Evolutionary conservation across 2,888 invertebrate genomes (phyloP), one percentile per base, ranked within the genome.

Genomic region (Myopa testacea): DNA sequence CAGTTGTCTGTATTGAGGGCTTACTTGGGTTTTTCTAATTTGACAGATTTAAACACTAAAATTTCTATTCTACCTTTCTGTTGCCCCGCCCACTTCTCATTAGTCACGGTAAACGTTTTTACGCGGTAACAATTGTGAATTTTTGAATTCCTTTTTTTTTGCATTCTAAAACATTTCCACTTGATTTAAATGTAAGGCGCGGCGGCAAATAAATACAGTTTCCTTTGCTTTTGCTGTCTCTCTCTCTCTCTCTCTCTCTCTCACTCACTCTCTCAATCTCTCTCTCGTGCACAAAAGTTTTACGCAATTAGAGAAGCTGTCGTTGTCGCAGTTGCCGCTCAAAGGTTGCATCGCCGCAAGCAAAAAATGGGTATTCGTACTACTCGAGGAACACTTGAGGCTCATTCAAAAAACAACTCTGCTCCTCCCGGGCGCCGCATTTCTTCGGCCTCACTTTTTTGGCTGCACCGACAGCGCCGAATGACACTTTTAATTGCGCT

Each of bases 401-500:
- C 7, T 1, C 45, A 6, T 45, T 45, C 7, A 6, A 10, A 45
- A 16, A 12, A 6, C 3, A 55, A 55, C 14, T 1, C 55, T 10
- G 16, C 55, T 55, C 16, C 55, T n/a, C 55, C 10, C 55, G 16
- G n/a, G 16, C n/a, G 16, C 55, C 55, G 1, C 14, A 14, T n/a
- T n/a, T 55, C 16, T 55, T 55, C 14, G 16, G 55, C 16, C 16
- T n/a, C 55, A 55, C 55, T 55, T n/a, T 12, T 1, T 16, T 10
- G 45, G 45, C 45, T 26, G 10, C 50, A 55, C 55, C 55, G n/a
- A n/a, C 55, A 82, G 80, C 81, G 81, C 84, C 65, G 84, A 85
- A 86, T 86, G 85, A 85, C 86, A 86, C 84, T 85, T 86, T 85
- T 85, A 86, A 85, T 85, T 86, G 85, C 84, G 83, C 84, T 85